Percentiles rank a stretch among this genome's conserved stretches.
Evolutionary conservation across 1,140 invertebrate species (phyloP).

Genomic region (Aphelenchoides besseyi): DNA sequence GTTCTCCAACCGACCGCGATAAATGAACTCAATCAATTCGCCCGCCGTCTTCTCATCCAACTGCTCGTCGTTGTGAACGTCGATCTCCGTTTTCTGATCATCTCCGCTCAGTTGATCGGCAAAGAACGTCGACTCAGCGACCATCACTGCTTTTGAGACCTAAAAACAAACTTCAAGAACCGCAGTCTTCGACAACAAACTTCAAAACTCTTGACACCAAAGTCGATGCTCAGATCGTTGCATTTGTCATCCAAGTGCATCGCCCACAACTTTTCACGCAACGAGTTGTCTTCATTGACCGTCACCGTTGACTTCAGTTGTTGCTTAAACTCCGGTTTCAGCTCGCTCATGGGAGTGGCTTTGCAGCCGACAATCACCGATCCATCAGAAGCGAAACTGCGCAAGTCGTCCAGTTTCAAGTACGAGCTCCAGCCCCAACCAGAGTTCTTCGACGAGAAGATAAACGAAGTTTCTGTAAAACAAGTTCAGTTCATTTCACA

Average conservation of each 20-base stretch:
- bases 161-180: not conserved
- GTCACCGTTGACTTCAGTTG: too few relatives aligned
- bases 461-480: not conserved
- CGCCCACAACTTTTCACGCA: not conserved
- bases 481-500: not conserved
- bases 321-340: too few relatives aligned
- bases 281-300: not conserved
- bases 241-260: conserved; percentile 62
- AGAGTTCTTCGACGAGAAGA: not conserved
- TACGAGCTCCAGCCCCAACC: not conserved
- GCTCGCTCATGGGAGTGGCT: conserved; percentile 1
- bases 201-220: conserved; percentile 66
- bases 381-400: not conserved
- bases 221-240: conserved; percentile 76
- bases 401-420: not conserved
- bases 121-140: not conserved
- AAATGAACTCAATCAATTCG: not conserved
- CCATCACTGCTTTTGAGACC: conserved; percentile 21
- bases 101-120: not conserved
- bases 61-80: not conserved
- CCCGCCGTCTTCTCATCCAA: not conserved
- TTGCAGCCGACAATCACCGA: not conserved
- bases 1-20: not conserved
- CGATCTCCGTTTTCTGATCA: not conserved
- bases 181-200: conserved; percentile 6